phyloP scores from a whole-genome alignment of 2,113 vertebrate genomes.

The Brachyhypopomus gauderio region DNA sequence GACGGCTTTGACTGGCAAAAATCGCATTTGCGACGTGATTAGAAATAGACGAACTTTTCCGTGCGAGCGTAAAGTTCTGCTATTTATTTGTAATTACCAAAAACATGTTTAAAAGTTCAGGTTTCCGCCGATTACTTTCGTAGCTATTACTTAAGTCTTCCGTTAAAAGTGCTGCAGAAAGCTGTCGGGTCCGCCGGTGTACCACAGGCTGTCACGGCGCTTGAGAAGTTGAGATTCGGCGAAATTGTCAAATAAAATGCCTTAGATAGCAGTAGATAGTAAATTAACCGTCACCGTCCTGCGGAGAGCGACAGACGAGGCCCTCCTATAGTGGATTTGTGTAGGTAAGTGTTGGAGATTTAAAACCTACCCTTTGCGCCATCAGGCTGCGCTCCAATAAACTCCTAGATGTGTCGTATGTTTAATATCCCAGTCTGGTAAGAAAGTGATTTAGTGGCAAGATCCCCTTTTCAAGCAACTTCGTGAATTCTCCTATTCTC shows the following conservation, averaged over 20 bases:
- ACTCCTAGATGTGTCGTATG: constrained; percentile 97
- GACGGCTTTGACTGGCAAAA: neutral
- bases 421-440: constrained; percentile 95
- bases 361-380: constrained; percentile 99
- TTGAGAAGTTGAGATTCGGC: constrained; percentile 67
- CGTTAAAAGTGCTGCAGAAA: constrained; percentile 77
- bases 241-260: constrained; percentile 81
- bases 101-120: constrained; percentile 83
- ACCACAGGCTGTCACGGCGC: constrained; percentile 73
- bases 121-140: constrained; percentile 80
- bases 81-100: constrained; percentile 82
- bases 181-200: constrained; percentile 63
- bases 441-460: constrained; percentile 91
- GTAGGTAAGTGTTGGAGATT: constrained; percentile 92
- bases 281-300: constrained; percentile 80
- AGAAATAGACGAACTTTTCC: neutral
- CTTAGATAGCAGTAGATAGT: constrained; percentile 79
- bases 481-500: constrained; percentile 89
- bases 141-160: constrained; percentile 71
- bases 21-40: neutral
- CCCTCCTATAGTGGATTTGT: constrained; percentile 87
- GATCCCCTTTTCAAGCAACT: constrained; percentile 85
- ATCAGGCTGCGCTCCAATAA: constrained; percentile 99
- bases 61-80: neutral
- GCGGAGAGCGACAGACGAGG: constrained; percentile 76